Conservation (phyloP, 2,113 vertebrate species). For the Crotophaga sulcirostris region DNA sequence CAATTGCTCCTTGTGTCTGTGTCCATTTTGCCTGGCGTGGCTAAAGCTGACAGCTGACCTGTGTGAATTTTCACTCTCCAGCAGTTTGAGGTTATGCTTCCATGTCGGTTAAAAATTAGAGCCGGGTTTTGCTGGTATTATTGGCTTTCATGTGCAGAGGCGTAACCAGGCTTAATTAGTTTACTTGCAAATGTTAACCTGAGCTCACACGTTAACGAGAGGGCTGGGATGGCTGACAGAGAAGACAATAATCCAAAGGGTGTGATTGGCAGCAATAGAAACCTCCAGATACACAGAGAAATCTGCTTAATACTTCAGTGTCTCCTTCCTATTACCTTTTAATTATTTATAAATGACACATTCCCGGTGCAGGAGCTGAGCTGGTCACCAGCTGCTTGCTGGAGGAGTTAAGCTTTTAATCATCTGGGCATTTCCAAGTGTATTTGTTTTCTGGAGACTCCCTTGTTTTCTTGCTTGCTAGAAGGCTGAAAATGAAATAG, state of each 20-base stretch:
- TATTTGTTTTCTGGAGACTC: slow-evolving; percentile 42
- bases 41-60: not conserved
- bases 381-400: slow-evolving; percentile 59
- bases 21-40: not conserved
- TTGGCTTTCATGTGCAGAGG: not conserved
- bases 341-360: slow-evolving; percentile 70
- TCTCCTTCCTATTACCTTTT: slow-evolving; percentile 64
- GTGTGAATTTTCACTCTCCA: not conserved
- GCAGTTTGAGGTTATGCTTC: not conserved
- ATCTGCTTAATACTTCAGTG: slow-evolving; percentile 61
- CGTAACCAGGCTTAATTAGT: not conserved
- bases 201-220: not conserved
- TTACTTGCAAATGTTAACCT: not conserved
- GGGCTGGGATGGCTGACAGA: not conserved
- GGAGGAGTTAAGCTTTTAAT: slow-evolving; percentile 60
- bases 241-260: slow-evolving; percentile 6
- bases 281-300: slow-evolving; percentile 49
- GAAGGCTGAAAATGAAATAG: not conserved
- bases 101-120: not conserved
- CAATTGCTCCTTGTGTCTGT: rapidly evolving
- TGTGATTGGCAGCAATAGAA: slow-evolving; percentile 45
- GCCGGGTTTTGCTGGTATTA: not conserved
- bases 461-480: slow-evolving; percentile 12
- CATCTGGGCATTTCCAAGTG: slow-evolving; percentile 11
- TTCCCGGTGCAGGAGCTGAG: slow-evolving; percentile 30